Percentiles rank a stretch among this genome's conserved stretches.
phyloP scores from a whole-genome alignment of 2,888 invertebrate genomes.

The Diplolepis rosae region DNA sequence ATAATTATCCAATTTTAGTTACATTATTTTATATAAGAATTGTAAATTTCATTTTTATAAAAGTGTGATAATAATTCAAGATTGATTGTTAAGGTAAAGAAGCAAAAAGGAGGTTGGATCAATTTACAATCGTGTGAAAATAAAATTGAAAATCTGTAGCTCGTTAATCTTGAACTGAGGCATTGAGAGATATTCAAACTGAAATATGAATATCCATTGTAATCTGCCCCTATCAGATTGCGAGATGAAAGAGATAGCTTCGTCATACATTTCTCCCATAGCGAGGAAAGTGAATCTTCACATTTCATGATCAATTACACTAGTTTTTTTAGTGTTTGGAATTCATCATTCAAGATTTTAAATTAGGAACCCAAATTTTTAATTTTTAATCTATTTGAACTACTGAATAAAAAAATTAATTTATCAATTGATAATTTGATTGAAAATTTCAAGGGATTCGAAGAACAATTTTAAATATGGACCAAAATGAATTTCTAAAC shows the following conservation, averaged over 20 bases:
- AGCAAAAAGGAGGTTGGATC: too few relatives aligned
- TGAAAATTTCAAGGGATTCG: too few relatives aligned
- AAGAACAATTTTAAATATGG: too few relatives aligned
- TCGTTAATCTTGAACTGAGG: neutral
- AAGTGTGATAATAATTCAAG: neutral
- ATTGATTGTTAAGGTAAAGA: too few relatives aligned
- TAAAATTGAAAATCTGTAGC: neutral
- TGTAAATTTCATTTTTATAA: neutral
- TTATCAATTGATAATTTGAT: too few relatives aligned
- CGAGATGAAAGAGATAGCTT: neutral
- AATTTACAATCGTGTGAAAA: neutral
- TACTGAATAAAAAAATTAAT: too few relatives aligned
- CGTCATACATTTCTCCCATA: neutral
- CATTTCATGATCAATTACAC: neutral
- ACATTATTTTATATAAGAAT: too few relatives aligned
- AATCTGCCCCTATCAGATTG: neutral
- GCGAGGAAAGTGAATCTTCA: neutral
- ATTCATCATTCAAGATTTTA: too few relatives aligned
- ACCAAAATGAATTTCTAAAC: too few relatives aligned
- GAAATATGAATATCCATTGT: neutral
- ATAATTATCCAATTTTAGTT: too few relatives aligned
- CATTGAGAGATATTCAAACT: neutral
- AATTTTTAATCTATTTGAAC: too few relatives aligned
- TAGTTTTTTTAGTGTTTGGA: neutral
- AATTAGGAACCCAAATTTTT: too few relatives aligned